phyloP scores from a whole-genome alignment of 2,888 invertebrate genomes.

The Leptopterna dolabrata region DNA sequence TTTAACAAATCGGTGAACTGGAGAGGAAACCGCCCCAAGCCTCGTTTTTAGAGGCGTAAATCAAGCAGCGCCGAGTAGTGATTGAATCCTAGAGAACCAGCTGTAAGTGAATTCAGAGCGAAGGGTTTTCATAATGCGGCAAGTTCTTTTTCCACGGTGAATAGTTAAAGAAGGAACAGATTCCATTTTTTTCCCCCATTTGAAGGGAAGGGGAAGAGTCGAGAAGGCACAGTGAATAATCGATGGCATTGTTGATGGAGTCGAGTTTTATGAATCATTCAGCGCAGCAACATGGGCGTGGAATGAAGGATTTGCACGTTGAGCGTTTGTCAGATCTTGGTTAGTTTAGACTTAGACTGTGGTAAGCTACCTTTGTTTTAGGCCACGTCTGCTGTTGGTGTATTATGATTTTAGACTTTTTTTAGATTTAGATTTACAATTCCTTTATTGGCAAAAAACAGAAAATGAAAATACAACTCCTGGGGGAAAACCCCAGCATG shows the following conservation, averaged over 20 bases:
- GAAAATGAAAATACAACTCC: too few species aligned
- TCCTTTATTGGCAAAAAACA: too few species aligned
- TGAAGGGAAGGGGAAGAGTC: not conserved
- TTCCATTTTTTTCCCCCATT: not conserved
- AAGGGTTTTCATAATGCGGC: conserved; percentile 32
- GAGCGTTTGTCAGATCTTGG: not conserved
- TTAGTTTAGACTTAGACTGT: not conserved
- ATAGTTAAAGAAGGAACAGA: not conserved
- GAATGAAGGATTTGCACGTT: not conserved
- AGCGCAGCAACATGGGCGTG: not conserved
- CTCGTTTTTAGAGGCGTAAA: conserved; percentile 6
- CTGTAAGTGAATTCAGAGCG: conserved; percentile 32
- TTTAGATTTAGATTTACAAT: too few species aligned
- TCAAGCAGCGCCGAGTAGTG: conserved; percentile 25
- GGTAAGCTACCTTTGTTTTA: not conserved
- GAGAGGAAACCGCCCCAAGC: conserved; percentile 5
- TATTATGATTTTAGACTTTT: not conserved
- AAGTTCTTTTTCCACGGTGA: not conserved
- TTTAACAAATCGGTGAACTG: conserved; percentile 33
- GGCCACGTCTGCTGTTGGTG: not conserved
- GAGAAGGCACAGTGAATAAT: conserved; percentile 22
- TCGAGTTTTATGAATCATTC: conserved; percentile 39
- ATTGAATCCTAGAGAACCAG: conserved; percentile 25
- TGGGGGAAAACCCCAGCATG: too few species aligned
- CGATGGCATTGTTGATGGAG: conserved; percentile 39